phyloP scores from a whole-genome alignment of 2,797 vertebrate genomes.

The Manis crassicaudata region DNA sequence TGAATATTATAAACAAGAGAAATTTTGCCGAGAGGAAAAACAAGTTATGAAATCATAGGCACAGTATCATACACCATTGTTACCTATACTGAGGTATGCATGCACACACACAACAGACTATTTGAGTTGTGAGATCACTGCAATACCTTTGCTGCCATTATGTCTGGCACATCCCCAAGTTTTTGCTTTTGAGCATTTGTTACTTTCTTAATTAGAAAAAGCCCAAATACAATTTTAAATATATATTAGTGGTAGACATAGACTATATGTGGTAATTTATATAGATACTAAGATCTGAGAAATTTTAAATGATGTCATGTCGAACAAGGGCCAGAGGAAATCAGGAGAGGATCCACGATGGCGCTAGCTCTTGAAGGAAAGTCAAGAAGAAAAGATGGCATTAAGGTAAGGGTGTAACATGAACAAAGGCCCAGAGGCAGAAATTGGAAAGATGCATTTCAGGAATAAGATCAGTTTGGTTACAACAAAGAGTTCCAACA shows the following conservation, averaged over 20 bases:
- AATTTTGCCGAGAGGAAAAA: constrained; percentile 38
- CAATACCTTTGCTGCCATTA: constrained; percentile 62
- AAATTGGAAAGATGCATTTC: not conserved
- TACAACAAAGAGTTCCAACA: not conserved
- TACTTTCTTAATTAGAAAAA: constrained; percentile 69
- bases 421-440: not conserved
- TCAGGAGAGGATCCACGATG: not conserved
- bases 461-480: not conserved
- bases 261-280: constrained; percentile 35
- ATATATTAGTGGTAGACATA: not conserved
- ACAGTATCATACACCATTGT: not conserved
- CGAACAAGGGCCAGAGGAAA: constrained; percentile 41
- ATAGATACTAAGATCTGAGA: constrained; percentile 33
- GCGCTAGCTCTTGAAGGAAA: not conserved
- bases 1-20: constrained; percentile 1
- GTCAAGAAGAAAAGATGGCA: not conserved
- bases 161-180: constrained; percentile 53
- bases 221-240: constrained; percentile 57
- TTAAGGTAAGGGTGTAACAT: not conserved
- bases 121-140: constrained; percentile 63
- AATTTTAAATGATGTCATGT: constrained; percentile 56
- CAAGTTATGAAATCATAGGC: constrained; percentile 19
- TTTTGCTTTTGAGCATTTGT: constrained; percentile 65
- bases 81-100: not conserved
- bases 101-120: constrained; percentile 41